Conservation (phyloP, 2,113 vertebrate genomes). For the Urocitellus parryii region DNA sequence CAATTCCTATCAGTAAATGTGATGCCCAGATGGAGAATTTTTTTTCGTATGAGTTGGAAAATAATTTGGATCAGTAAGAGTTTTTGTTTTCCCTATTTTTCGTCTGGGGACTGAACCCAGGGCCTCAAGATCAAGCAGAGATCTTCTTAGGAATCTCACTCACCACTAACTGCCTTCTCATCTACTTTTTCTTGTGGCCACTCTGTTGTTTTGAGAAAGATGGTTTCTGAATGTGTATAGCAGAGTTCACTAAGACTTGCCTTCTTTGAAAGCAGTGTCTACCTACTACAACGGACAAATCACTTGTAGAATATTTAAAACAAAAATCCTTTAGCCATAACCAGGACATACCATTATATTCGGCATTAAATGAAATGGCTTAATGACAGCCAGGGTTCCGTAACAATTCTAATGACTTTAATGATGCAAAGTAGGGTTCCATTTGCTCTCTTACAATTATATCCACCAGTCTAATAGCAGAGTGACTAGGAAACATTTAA, state of each 20-base stretch:
- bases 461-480: background rate
- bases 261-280: slow-evolving; percentile 63
- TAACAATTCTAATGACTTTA: slow-evolving; percentile 50
- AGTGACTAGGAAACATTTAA: slow-evolving; percentile 15
- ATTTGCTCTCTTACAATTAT: background rate
- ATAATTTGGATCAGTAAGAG: background rate
- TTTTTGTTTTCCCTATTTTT: background rate
- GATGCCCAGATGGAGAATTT: background rate
- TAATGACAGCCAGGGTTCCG: background rate
- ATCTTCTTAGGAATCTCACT: slow-evolving; percentile 41
- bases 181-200: background rate
- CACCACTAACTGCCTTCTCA: background rate
- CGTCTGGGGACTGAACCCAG: background rate
- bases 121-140: background rate
- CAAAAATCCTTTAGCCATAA: slow-evolving; percentile 52
- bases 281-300: slow-evolving; percentile 66
- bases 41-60: background rate
- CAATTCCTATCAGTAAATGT: background rate
- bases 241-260: background rate
- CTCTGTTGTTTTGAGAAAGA: background rate
- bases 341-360: background rate
- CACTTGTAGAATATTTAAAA: slow-evolving; percentile 63
- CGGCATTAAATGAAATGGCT: background rate
- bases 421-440: slow-evolving; percentile 19
- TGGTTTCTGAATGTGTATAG: background rate